Base-by-base conservation (phyloP, 2,113 vertebrate species). In the Daphoenositta chrysoptera region DNA sequence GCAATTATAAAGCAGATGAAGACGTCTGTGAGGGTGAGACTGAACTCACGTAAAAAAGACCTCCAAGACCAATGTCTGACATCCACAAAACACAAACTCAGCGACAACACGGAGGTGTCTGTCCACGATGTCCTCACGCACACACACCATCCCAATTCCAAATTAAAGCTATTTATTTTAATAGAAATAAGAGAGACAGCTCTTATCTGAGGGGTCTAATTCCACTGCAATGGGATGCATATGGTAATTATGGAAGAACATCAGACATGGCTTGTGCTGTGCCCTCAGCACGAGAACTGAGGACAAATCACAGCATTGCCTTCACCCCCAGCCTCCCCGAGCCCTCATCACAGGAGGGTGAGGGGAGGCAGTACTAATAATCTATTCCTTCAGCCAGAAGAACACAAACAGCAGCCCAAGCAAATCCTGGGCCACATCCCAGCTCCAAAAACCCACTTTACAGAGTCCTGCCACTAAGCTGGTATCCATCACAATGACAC, bases 61-160 rank as follows among this genome's bases (percentile, higher is more conserved):
- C 20, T 45, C 53, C 28, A 37, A 70, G 50, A n/a, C 14, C 79
- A 73, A 10, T 1, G 12, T 37, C 24, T 54, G 51, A 31, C 23
- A 45, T 4, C 11, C 56, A n/a, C 28, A 15, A 30, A 65, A 58
- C 19, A 73, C 24, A 81, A 69, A 51, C 24, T 44, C 51, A 39
- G 2, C 15, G 24, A 33, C 6, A 15, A 44, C 86, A 33, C 0
- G 0, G 20, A 57, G 18, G 35, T 20, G n/a, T 45, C 58, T 7
- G 4, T 20, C 51, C 83, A 26, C 1, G 3, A 35, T 5, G 2
- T 30, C 71, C 66, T 75, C 51, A 56, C 21, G 13, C 16, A 47
- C 40, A 44, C 16, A 12, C 35, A 39, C 8, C 42, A 48, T 4
- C 7, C 56, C 50, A 73, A 51, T 6, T 37, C 27, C 71, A 69